Percentiles rank a stretch among this genome's conserved stretches.
Conservation (phyloP, 2,888 invertebrate genomes). For the Tenthredo mesomela region DNA sequence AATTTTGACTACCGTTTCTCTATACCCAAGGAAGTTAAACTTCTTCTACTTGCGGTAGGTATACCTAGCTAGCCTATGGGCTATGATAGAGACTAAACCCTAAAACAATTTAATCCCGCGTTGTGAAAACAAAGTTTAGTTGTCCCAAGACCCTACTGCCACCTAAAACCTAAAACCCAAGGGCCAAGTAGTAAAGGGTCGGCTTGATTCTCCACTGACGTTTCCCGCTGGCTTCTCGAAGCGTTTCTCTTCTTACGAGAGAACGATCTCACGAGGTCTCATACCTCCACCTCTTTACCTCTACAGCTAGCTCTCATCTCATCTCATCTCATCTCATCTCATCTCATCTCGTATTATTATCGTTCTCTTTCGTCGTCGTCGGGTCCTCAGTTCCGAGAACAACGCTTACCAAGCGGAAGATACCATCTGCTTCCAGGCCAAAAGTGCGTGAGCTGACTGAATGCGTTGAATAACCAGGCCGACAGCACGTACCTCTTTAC, state of each 20-base stretch:
- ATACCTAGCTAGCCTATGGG: neutral
- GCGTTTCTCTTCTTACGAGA: neutral
- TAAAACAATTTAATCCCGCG: constrained; percentile 50
- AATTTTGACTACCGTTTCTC: constrained; percentile 24
- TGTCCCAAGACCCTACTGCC: constrained; percentile 1
- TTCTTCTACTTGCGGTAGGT: neutral
- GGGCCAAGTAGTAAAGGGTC: constrained; percentile 20
- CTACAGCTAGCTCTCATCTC: neutral
- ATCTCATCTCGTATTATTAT: neutral
- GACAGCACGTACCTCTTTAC: constrained; percentile 38
- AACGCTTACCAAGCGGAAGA: constrained; percentile 38
- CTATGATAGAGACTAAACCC: constrained; percentile 25
- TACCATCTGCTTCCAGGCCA: constrained; percentile 45
- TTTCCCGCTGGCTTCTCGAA: neutral
- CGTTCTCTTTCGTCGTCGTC: neutral
- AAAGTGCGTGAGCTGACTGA: constrained; percentile 51
- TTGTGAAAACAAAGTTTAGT: constrained; percentile 49
- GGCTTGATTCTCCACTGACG: neutral
- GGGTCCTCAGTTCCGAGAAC: constrained; percentile 34
- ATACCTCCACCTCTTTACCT: too few species aligned
- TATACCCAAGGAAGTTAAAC: neutral
- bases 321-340: neutral
- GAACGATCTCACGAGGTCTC: neutral
- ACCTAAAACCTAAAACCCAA: constrained; percentile 20
- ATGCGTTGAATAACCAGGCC: constrained; percentile 38